Conservation (phyloP, 2,888 invertebrate species). For the Tipula confusa region DNA sequence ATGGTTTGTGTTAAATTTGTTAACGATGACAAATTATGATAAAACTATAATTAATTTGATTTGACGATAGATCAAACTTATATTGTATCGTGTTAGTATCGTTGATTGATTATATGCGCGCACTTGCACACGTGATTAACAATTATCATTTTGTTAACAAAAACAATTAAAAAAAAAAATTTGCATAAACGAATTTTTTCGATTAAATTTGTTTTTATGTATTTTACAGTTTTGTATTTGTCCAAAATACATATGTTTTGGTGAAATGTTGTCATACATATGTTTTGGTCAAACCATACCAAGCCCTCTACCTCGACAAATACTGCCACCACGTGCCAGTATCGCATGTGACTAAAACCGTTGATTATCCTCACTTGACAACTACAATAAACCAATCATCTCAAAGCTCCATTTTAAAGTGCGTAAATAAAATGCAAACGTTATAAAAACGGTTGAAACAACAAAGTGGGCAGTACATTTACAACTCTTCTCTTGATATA, state of each 20-base stretch:
- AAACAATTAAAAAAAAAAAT: not conserved
- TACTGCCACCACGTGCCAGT: too few relatives aligned
- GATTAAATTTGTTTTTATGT: not conserved
- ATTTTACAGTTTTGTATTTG: too few relatives aligned
- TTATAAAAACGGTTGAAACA: too few relatives aligned
- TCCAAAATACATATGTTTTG: not conserved
- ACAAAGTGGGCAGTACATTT: too few relatives aligned
- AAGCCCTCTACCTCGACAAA: too few relatives aligned
- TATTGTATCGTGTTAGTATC: not conserved
- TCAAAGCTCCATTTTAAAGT: too few relatives aligned
- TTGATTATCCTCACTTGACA: too few relatives aligned
- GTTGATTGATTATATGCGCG: not conserved
- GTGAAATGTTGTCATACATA: not conserved
- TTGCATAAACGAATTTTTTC: not conserved
- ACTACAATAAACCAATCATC: too few relatives aligned
- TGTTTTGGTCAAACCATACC: too few relatives aligned
- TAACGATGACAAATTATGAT: constrained; percentile 30
- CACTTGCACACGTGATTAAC: not conserved
- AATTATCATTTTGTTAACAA: not conserved
- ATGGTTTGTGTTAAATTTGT: constrained; percentile 29
- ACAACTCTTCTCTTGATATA: too few relatives aligned
- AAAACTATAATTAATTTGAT: constrained; percentile 28
- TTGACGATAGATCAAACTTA: not conserved
- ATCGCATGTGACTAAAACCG: too few relatives aligned
- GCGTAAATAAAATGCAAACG: too few relatives aligned